A percentile compares a stretch with the other conserved stretches of the same genome.
phyloP scores from a whole-genome alignment of 2,888 invertebrate species.

The Trimorus sp. region DNA sequence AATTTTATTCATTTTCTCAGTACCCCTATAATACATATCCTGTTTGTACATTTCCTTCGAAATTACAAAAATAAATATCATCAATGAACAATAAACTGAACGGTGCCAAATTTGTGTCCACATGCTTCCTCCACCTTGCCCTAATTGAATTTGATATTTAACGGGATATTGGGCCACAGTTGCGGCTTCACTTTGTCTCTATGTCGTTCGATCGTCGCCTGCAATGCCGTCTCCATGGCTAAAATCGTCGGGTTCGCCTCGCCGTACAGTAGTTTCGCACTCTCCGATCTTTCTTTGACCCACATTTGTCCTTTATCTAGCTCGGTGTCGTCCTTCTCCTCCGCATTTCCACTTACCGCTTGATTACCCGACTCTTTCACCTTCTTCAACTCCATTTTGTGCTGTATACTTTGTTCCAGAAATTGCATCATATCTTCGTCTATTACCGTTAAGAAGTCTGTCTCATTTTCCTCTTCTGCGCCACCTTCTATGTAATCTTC shows the following conservation, averaged over 20 bases:
- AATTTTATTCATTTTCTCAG: too few relatives aligned
- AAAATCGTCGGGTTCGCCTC: slow-evolving; percentile 85
- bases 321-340: too few relatives aligned
- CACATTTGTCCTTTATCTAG: slow-evolving; percentile 65
- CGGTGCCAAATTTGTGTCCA: too few relatives aligned
- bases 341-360: too few relatives aligned
- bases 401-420: slow-evolving; percentile 84
- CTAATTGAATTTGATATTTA: slow-evolving; percentile 79
- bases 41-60: too few relatives aligned
- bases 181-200: slow-evolving; percentile 85
- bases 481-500: slow-evolving; percentile 64
- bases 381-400: slow-evolving; percentile 81
- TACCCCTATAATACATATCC: too few relatives aligned
- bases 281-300: slow-evolving; percentile 78
- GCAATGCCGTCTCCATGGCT: slow-evolving; percentile 88
- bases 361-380: slow-evolving; percentile 64
- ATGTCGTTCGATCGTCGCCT: slow-evolving; percentile 85
- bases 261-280: slow-evolving; percentile 85
- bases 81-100: too few relatives aligned
- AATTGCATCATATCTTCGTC: slow-evolving; percentile 86
- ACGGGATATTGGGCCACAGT: slow-evolving; percentile 89
- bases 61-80: too few relatives aligned
- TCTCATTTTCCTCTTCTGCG: slow-evolving; percentile 69
- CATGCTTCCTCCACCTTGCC: too few relatives aligned
- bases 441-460: slow-evolving; percentile 69